A percentile compares a stretch with the other conserved stretches of the same genome.
Conservation (phyloP, 2,888 invertebrate genomes). For the Napeogenes inachia region DNA sequence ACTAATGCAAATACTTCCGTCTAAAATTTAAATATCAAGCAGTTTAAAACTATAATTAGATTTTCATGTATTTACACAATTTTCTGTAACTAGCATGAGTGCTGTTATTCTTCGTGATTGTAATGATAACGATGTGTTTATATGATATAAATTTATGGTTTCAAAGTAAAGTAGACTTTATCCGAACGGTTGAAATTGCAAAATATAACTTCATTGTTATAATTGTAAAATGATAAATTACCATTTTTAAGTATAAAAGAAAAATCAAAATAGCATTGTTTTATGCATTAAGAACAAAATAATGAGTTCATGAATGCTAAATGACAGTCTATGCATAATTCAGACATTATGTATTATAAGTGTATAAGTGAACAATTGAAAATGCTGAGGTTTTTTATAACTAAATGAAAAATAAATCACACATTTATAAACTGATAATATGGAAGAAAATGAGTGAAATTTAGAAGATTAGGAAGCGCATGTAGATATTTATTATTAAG, state of each 20-base stretch:
- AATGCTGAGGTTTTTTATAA: no score
- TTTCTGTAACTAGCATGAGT: slow-evolving; percentile 39
- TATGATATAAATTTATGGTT: slow-evolving; percentile 11
- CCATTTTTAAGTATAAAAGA: background rate
- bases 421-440: no score
- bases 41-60: background rate
- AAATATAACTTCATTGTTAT: background rate
- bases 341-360: no score
- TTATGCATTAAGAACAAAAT: background rate
- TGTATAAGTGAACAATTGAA: no score
- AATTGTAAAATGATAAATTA: background rate
- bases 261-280: background rate
- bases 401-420: no score
- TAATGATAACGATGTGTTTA: slow-evolving; percentile 31
- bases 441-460: no score
- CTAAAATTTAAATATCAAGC: no score
- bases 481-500: no score
- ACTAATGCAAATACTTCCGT: no score
- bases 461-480: no score
- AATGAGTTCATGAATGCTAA: background rate
- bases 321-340: background rate
- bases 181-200: background rate
- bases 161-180: background rate
- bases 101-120: slow-evolving; percentile 54
- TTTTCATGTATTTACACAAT: slow-evolving; percentile 1